phyloP scores from a whole-genome alignment of 2,888 invertebrate genomes.

The Caenorhabditis sp. region DNA sequence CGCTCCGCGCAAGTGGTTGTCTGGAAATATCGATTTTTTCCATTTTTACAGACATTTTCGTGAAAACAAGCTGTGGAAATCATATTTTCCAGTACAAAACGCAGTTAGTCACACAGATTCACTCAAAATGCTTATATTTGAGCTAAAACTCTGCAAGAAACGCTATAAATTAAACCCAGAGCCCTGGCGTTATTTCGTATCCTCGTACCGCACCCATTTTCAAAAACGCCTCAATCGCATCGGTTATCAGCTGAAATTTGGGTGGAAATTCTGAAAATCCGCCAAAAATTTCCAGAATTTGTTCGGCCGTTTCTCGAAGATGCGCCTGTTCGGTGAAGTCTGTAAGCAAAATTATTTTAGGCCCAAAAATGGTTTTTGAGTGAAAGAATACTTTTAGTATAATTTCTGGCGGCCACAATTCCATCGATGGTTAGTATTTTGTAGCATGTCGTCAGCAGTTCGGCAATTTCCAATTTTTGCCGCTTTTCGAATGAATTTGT shows the following conservation, averaged over 20 bases:
- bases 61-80: no score
- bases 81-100: no score
- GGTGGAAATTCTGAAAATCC: conserved; percentile 47
- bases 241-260: conserved; percentile 33
- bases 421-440: conserved; percentile 36
- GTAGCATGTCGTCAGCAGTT: conserved; percentile 22
- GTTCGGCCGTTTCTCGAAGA: not conserved
- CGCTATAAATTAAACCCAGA: no score
- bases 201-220: conserved; percentile 49
- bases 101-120: no score
- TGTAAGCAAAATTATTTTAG: no score
- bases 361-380: no score
- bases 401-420: conserved; percentile 17
- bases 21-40: not conserved
- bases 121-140: no score
- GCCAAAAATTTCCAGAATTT: conserved; percentile 27
- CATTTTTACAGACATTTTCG: not conserved
- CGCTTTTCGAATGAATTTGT: not conserved
- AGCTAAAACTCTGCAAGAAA: not conserved
- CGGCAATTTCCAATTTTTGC: conserved; percentile 21
- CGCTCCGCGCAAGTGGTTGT: conserved; percentile 37
- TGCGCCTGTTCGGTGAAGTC: not conserved
- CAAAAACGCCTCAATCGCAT: conserved; percentile 38
- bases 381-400: conserved; percentile 14
- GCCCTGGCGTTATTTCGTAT: no score